Evolutionary conservation across 2,797 vertebrate genomes (phyloP), one percentile per base, ranked within the genome.

Genomic region (Sparidentex hasta): DNA sequence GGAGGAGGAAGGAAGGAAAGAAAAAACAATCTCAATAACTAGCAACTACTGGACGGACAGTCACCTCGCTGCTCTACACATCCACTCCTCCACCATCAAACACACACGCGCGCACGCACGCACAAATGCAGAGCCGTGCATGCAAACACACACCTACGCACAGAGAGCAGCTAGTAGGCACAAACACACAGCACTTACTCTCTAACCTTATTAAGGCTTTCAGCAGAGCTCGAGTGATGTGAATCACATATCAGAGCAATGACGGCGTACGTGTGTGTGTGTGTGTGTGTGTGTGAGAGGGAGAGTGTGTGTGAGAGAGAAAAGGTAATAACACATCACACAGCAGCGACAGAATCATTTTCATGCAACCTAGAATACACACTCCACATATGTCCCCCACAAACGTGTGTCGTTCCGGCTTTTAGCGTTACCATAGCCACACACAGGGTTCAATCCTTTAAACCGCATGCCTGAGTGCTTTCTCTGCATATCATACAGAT

Each of bases 201-300:
- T 82, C 65, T 88, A 92, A 93, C 92, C 93, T 90, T 94, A 94
- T 94, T 95, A 94, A 92, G 90, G 91, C 89, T 88, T 86, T 91
- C 84, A 89, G 81, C 77, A 71, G 66, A 91, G 81, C 72, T 44
- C 44, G 68, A 89, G 72, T 74, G 87, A 89, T 78, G 82, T 80
- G 79, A 90, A 87, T 90, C 86, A 87, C 88, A 82, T 86, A 88
- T 77, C 77, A 82, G 63, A 87, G 76, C 17, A 11, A 83, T 79
- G 82, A 87, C 21, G 62, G 44, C 13, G 72, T 51, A 59, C 21
- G 38, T 43, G 57, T 43, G 20, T 50, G 47, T 69, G 70, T 47
- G 50, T 48, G 70, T 59, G 51, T 41, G 74, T 71, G n/a, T 18
- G 51, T 54, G 43, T 9, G 59, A 50, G 56, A 29, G n/a, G n/a